phyloP scores from a whole-genome alignment of 2,113 vertebrate species.

The Notechis scutatus region DNA sequence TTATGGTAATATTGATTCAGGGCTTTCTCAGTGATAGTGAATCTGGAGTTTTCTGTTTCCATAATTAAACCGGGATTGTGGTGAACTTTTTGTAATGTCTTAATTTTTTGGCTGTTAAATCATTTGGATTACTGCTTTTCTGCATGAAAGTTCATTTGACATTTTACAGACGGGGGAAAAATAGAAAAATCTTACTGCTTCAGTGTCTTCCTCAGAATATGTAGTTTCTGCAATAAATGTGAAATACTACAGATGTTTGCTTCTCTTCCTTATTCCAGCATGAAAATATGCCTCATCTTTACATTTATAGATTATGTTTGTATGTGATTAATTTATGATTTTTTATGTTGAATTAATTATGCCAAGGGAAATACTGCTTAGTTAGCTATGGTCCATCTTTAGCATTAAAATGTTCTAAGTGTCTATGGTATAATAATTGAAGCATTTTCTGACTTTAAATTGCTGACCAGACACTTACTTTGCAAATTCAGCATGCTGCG shows the following conservation, averaged over 20 bases:
- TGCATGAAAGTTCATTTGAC: neutral
- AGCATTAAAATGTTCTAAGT: neutral
- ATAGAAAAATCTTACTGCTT: neutral
- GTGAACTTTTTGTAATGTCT: neutral
- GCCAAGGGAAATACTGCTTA: neutral
- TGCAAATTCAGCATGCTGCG: neutral
- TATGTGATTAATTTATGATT: neutral
- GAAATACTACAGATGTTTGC: neutral
- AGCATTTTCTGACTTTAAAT: neutral
- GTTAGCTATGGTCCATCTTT: neutral
- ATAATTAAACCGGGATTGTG: neutral
- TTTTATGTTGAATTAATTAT: neutral
- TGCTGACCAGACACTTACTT: neutral
- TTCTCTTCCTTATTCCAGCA: neutral
- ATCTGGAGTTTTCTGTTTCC: neutral
- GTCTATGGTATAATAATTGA: neutral
- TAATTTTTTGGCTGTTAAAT: neutral
- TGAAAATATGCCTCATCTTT: neutral
- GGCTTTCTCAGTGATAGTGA: neutral
- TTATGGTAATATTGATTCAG: neutral
- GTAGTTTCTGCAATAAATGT: neutral
- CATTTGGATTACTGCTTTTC: neutral
- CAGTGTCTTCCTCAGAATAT: neutral
- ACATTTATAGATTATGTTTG: neutral
- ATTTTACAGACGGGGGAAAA: neutral